Conservation (phyloP, 2,888 invertebrate genomes). For the Phyllotreta striolata region DNA sequence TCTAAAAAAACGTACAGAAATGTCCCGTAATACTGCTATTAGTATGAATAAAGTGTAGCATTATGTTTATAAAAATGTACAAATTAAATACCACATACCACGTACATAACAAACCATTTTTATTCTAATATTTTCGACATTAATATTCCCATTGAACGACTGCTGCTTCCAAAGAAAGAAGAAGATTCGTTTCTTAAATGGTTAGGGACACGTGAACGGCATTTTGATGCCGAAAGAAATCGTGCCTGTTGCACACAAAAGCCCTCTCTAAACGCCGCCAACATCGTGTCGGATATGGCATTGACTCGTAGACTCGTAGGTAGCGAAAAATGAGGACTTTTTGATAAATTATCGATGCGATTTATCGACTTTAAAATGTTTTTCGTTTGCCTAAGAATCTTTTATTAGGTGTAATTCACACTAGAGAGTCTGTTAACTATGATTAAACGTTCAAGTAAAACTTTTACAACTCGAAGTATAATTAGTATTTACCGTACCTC, state of each 20-base stretch:
- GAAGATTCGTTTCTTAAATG: slow-evolving; percentile 10
- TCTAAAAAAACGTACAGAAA: too few species aligned
- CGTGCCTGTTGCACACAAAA: slow-evolving; percentile 4
- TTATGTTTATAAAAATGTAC: slow-evolving; percentile 5
- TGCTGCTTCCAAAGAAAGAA: slow-evolving; percentile 11
- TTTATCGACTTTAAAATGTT: not conserved
- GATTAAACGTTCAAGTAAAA: too few species aligned
- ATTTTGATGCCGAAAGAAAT: slow-evolving; percentile 11
- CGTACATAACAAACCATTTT: slow-evolving; percentile 1
- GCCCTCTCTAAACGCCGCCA: not conserved
- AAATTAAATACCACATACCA: slow-evolving; percentile 5
- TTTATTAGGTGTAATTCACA: too few species aligned
- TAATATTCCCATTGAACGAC: slow-evolving; percentile 15
- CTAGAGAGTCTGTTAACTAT: too few species aligned
- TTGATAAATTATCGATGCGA: slow-evolving; percentile 13
- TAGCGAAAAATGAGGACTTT: not conserved
- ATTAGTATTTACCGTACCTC: too few species aligned
- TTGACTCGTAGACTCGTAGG: not conserved
- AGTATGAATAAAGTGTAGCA: too few species aligned
- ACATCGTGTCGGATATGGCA: slow-evolving; percentile 14
- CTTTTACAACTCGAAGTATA: too few species aligned
- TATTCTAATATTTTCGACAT: slow-evolving; percentile 11
- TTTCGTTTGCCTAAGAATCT: not conserved
- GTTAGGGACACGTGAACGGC: slow-evolving; percentile 15
- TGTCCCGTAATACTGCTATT: too few species aligned